phyloP scores from a whole-genome alignment of 2,113 vertebrate species.

The Myrmecobius fasciatus region DNA sequence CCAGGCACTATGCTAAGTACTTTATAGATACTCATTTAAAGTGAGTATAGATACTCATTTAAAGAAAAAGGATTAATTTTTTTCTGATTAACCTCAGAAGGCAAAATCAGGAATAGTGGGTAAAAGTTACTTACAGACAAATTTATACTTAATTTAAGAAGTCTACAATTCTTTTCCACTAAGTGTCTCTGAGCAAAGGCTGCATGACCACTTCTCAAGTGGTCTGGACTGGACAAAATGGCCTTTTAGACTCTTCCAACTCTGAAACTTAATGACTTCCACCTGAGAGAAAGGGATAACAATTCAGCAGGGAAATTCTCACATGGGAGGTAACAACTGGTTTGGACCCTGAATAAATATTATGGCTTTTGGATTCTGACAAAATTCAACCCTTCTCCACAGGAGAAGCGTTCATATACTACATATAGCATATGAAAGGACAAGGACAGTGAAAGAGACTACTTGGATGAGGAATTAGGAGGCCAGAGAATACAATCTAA shows the following conservation, averaged over 20 bases:
- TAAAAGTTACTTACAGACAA: neutral
- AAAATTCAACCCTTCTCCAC: neutral
- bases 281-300: neutral
- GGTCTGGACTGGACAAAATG: neutral
- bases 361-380: neutral
- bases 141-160: neutral
- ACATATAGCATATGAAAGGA: neutral
- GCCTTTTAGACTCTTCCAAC: neutral
- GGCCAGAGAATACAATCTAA: neutral
- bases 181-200: neutral
- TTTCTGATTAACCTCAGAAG: neutral
- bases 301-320: neutral
- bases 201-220: neutral
- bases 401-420: no score
- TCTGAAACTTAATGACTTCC: neutral
- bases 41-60: no score
- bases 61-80: neutral
- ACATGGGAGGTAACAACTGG: neutral
- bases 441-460: neutral
- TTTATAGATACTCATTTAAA: slow-evolving; percentile 9
- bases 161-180: neutral
- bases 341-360: neutral
- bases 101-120: neutral
- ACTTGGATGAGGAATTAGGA: neutral
- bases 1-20: slow-evolving; percentile 5